Conservation (phyloP, 2,888 invertebrate genomes). For the Sinodicranocentrus sp. region DNA sequence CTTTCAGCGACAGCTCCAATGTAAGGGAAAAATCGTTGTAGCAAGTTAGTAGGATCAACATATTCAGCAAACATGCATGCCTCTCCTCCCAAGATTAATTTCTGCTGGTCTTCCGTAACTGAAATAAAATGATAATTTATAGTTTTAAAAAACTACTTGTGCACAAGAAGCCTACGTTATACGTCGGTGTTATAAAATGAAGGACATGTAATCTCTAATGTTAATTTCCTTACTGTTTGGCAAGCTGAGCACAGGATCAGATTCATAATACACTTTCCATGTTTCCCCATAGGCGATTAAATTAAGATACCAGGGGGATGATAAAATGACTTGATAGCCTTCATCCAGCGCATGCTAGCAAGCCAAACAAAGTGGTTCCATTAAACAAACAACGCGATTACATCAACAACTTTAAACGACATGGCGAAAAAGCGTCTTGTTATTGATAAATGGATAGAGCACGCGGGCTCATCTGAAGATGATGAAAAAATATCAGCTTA, state of each 20-base stretch:
- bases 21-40: constrained; percentile 87
- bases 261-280: constrained; percentile 85
- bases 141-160: no score
- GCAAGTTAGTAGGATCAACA: constrained; percentile 84
- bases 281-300: constrained; percentile 84
- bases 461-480: background rate
- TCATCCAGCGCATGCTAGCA: constrained; percentile 79
- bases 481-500: constrained; percentile 8
- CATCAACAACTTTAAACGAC: background rate
- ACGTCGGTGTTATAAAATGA: no score
- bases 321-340: constrained; percentile 85
- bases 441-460: background rate
- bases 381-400: constrained; percentile 19
- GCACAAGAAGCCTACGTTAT: no score
- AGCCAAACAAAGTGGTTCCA: constrained; percentile 25
- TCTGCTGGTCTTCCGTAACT: constrained; percentile 78
- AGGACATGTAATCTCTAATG: no score
- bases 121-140: no score
- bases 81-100: constrained; percentile 91
- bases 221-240: constrained; percentile 54
- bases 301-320: constrained; percentile 93
- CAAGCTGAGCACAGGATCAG: constrained; percentile 82
- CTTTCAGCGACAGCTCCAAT: constrained; percentile 91
- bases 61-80: constrained; percentile 96
- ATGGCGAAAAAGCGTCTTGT: constrained; percentile 4